Evolutionary conservation across 2,797 vertebrate species (phyloP), one percentile per base, ranked within the genome.

Genomic region (Anabas testudineus): DNA sequence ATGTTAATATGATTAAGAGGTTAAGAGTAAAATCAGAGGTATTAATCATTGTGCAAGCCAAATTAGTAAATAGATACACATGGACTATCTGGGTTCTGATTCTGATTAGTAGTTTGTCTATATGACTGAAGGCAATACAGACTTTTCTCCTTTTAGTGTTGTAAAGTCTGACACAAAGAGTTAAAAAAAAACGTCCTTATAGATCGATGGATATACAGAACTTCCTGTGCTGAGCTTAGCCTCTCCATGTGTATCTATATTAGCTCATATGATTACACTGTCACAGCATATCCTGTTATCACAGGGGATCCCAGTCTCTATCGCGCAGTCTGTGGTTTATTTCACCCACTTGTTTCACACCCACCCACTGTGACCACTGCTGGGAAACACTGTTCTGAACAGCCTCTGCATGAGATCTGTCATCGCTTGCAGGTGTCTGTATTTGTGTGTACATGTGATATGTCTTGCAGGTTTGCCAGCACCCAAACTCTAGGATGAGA

Each of bases 401-500:
- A 63, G 46, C 49, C 43, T 79, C 70, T 84, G 58, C 63, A 18
- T 77, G 47, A 36, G 41, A 67, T 74, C 65, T 56, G 59, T 76
- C 36, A 4, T 37, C 26, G 41, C 19, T 18, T 24, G 53, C 67
- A 48, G 63, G 63, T 77, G 60, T 87, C 36, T 82, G 75, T 67
- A 45, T 86, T 71, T 81, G 43, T 84, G 63, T 57, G 54, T 80
- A 26, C 71, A 4, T 78, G 90, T 85, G 48, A 42, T 84, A 56
- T 78, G 47, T 77, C 76, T 80, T 80, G 82, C 88, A 99, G 98
- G 98, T 99, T 42, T 99, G 97, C 86, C 98, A 99, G 92, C 98
- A 99, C 90, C 97, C 97, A 16, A 99, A 99, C 80, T 95, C 95
- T 78, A 95, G 98, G 80, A 99, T 99, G 98, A 96, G 98, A 87